Evolutionary conservation across 2,113 vertebrate genomes (phyloP).

Genomic region (Melospiza georgiana): DNA sequence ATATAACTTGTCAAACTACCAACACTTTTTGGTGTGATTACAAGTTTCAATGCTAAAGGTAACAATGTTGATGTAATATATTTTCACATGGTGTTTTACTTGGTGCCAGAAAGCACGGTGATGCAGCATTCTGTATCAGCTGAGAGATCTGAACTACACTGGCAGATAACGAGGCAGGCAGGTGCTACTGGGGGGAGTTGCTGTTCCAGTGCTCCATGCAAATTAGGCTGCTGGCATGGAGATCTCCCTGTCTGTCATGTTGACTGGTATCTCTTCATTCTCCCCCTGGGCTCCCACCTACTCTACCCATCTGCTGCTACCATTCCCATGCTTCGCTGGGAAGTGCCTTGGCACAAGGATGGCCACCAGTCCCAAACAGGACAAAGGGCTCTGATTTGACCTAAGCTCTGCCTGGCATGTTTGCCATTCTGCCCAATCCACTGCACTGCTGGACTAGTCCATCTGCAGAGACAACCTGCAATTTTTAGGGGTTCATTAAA

Average conservation of each 20-base stretch:
- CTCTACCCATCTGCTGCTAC: conserved; percentile 18
- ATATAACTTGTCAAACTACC: conserved; percentile 66
- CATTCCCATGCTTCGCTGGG: neutral
- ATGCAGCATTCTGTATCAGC: neutral
- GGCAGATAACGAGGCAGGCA: neutral
- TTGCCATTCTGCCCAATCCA: neutral
- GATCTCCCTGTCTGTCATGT: neutral
- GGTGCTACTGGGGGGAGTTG: neutral
- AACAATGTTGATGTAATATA: conserved; percentile 44
- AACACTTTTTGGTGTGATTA: conserved; percentile 66
- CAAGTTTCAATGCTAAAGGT: conserved; percentile 45
- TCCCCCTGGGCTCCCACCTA: conserved; percentile 4
- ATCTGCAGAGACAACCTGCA: neutral
- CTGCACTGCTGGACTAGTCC: neutral
- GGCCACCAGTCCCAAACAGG: neutral
- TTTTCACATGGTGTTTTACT: conserved; percentile 26
- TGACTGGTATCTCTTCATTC: neutral
- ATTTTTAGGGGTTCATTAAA: neutral
- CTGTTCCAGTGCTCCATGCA: neutral
- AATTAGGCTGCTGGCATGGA: conserved; percentile 9
- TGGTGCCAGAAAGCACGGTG: neutral
- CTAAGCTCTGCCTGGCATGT: neutral
- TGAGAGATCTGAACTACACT: neutral
- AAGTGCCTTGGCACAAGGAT: neutral
- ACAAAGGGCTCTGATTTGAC: neutral